phyloP scores from a whole-genome alignment of 1,140 invertebrate species.

The Orius laevigatus region DNA sequence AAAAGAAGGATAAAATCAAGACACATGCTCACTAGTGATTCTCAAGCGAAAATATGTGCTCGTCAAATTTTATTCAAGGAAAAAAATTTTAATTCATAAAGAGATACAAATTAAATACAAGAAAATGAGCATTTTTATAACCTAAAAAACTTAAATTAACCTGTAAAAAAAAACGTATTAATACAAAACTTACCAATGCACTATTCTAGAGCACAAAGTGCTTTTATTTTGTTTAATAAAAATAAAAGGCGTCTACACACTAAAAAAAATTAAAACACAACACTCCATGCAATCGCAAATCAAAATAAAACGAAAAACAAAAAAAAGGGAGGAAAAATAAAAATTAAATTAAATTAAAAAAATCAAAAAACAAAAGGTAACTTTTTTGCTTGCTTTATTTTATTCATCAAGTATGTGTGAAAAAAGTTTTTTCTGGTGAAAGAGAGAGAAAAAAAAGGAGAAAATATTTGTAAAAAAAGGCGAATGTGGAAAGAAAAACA shows the following conservation, averaged over 20 bases:
- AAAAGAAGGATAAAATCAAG: neutral
- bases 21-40: neutral
- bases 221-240: slow-evolving; percentile 1
- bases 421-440: neutral
- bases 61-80: neutral
- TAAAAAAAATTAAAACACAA: slow-evolving; percentile 9
- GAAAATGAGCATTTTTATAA: neutral
- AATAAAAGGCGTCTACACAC: neutral
- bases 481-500: neutral
- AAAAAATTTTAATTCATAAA: slow-evolving; percentile 2
- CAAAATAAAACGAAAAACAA: slow-evolving; percentile 11
- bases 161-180: slow-evolving; percentile 4
- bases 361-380: no score
- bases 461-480: neutral
- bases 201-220: neutral
- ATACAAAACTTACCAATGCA: neutral
- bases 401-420: neutral
- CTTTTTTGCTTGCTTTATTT: no score
- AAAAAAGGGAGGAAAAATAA: neutral
- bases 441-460: no score
- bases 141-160: slow-evolving; percentile 3
- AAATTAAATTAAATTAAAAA: neutral
- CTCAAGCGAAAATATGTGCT: neutral
- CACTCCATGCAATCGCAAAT: slow-evolving; percentile 14
- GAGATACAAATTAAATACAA: neutral